These are phyloP conservation scores for Pseudotriccus pelzelni DNA, from an alignment of 2,797 vertebrate genomes.

Conservation along the genomic window DNA sequence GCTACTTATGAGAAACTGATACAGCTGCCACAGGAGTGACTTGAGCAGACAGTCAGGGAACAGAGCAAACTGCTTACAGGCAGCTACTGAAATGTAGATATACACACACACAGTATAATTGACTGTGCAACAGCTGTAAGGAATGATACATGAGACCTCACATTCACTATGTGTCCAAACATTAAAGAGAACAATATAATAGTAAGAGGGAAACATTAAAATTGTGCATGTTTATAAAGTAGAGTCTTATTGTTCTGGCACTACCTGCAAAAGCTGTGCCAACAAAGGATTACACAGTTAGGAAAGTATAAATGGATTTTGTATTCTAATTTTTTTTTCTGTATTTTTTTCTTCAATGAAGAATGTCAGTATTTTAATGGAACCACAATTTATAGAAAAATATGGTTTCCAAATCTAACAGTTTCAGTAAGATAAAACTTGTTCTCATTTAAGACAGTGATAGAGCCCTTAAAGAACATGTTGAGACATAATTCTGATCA, in stretches of 20 bases:
- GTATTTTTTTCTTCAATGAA: background rate
- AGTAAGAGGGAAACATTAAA: constrained; percentile 8
- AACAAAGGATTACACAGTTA: background rate
- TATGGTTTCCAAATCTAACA: background rate
- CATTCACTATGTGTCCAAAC: background rate
- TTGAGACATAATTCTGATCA: constrained; percentile 15
- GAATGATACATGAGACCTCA: background rate
- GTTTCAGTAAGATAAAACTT: constrained; percentile 1
- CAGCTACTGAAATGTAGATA: background rate
- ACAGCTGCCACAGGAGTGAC: background rate
- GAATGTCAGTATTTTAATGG: background rate
- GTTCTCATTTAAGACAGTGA: background rate
- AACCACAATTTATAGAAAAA: constrained; percentile 10
- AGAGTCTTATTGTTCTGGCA: background rate
- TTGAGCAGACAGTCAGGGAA: background rate
- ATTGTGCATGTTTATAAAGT: background rate
- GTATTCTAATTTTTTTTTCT: background rate
- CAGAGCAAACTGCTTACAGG: background rate
- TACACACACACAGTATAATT: background rate
- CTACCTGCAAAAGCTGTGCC: background rate
- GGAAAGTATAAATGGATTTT: background rate
- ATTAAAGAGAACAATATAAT: background rate
- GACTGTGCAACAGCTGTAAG: background rate
- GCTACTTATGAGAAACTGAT: background rate
- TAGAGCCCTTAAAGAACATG: background rate